A percentile compares a stretch with the other conserved stretches of the same genome.
Evolutionary conservation across 1,140 invertebrate genomes (phyloP).

Genomic region (Ruditapes philippinarum): DNA sequence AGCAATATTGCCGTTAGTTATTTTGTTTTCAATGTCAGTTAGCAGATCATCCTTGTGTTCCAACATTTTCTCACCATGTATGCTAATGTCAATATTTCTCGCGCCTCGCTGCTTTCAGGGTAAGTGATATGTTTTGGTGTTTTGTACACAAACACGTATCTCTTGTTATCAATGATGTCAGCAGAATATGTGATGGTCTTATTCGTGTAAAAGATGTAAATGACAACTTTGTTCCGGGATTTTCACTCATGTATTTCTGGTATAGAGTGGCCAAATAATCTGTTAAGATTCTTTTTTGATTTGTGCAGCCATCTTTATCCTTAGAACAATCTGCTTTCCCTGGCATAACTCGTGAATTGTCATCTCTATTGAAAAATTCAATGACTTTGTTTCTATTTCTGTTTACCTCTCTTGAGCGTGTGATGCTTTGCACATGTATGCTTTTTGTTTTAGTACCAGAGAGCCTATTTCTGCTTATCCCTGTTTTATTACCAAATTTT

Average conservation of each 20-base stretch:
- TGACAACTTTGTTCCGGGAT: conserved; percentile 44
- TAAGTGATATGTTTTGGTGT: conserved; percentile 61
- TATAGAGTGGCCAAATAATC: conserved; percentile 34
- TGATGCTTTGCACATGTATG: neutral
- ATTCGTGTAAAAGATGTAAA: conserved; percentile 49
- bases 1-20: neutral
- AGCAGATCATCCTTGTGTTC: neutral
- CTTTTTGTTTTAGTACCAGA: neutral
- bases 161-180: conserved; percentile 45
- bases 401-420: conserved; percentile 11
- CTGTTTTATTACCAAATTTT: conserved; percentile 43
- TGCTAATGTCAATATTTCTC: neutral
- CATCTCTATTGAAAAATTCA: conserved; percentile 59
- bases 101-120: conserved; percentile 27
- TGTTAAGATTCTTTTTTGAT: conserved; percentile 49
- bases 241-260: conserved; percentile 48
- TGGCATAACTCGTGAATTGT: conserved; percentile 39
- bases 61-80: conserved; percentile 45
- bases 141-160: conserved; percentile 57
- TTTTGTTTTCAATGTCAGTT: neutral
- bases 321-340: conserved; percentile 53
- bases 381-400: conserved; percentile 16
- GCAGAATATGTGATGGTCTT: conserved; percentile 31
- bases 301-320: neutral
- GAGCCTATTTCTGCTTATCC: conserved; percentile 54